Evolutionary conservation across 2,888 invertebrate genomes (phyloP), one percentile per base, ranked within the genome.

Genomic region (Archips xylosteana): DNA sequence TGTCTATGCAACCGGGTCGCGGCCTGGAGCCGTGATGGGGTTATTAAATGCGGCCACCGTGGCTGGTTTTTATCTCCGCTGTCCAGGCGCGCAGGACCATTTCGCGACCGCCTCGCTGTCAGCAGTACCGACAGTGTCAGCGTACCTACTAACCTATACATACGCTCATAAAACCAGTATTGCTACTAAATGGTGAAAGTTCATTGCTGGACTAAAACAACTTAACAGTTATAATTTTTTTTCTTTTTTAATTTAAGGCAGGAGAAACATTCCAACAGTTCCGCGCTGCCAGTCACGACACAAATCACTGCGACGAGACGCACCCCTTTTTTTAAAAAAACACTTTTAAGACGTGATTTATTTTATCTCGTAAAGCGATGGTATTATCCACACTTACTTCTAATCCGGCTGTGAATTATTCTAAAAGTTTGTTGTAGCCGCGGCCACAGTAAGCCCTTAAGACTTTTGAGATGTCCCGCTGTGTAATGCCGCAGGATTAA

Each of bases 401-500:
- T 89, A 89, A 91, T 89, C 89, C 88, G 78, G 82, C 79, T 81
- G 87, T 86, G 89, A 90, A 89, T 91, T 91, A 89, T 90, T 86
- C 87, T 83, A 78, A 82, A 91, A 90, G 86, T 90, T 92, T 90
- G 86, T 82, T 89, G 85, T 88, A 87, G 83, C 84, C 84, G 84
- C 78, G 81, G 87, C 85, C 88, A 84, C 86, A 88, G 87, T 88
- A 87, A 87, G 86, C 85, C 83, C 71, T 54, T 74, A 83, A 85
- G 84, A 85, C 71, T 86, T 87, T 85, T 83, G 79, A 80, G 86
- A 82, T 85, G 84, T 85, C 85, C 83, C 84, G 82, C 82, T 82
- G 80, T 81, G 83, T 85, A 86, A 86, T 60, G 69, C 70, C 70
- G 61, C 76, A 61, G 79, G 81, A 81, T 79, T 81, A 78, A 78